Evolutionary conservation across 1,140 invertebrate genomes (phyloP).

Genomic region (Calephelis nemesis): DNA sequence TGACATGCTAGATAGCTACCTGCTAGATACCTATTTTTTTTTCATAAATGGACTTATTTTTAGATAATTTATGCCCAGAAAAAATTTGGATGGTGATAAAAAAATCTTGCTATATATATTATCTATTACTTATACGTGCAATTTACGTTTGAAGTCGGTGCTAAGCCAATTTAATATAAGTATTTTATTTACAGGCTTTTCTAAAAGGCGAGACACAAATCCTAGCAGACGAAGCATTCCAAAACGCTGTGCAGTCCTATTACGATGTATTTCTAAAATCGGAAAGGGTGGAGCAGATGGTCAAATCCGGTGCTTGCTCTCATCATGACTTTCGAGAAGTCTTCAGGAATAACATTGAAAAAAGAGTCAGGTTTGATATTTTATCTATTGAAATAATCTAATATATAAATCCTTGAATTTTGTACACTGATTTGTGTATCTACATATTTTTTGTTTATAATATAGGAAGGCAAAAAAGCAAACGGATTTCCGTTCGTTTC

Average conservation of each 20-base stretch:
- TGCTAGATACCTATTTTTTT: too few species aligned
- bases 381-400: neutral
- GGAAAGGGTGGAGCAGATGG: slow-evolving; percentile 96
- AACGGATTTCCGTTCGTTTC: too few species aligned
- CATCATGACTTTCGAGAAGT: slow-evolving; percentile 99
- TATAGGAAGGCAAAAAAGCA: too few species aligned
- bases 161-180: neutral
- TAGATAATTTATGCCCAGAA: too few species aligned
- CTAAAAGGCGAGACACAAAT: slow-evolving; percentile 98
- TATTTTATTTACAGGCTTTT: slow-evolving; percentile 83
- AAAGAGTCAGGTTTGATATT: slow-evolving; percentile 90
- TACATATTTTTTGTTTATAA: too few species aligned
- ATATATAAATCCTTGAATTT: too few species aligned
- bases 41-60: too few species aligned
- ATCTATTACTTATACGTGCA: too few species aligned
- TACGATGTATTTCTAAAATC: slow-evolving; percentile 98
- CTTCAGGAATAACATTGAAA: slow-evolving; percentile 98
- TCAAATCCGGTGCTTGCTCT: slow-evolving; percentile 97
- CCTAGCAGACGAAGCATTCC: slow-evolving; percentile 99
- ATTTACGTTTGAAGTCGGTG: neutral
- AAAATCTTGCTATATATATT: too few species aligned
- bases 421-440: too few species aligned
- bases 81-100: too few species aligned
- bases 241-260: slow-evolving; percentile 98
- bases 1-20: too few species aligned